These are phyloP conservation scores for Florisuga fusca DNA, from an alignment of 2,797 vertebrate species.

Conservation along the genomic window DNA sequence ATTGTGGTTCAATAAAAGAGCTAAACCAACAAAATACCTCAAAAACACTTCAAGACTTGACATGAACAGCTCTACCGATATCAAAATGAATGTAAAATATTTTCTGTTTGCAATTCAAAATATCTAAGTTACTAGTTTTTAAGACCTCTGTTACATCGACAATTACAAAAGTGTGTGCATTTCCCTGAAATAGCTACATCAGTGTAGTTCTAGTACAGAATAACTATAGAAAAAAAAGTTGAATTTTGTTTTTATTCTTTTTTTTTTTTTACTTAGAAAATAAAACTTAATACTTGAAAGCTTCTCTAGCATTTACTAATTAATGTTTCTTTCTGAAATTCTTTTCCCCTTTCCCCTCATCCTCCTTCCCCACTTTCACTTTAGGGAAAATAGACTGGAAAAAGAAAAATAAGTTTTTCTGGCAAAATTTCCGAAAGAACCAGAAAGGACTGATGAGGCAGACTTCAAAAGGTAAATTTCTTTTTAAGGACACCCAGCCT, in stretches of 20 bases:
- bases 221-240: not conserved
- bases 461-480: constrained; percentile 90
- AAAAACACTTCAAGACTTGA: constrained; percentile 28
- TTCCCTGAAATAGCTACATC: constrained; percentile 37
- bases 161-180: constrained; percentile 30
- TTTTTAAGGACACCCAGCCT: not conserved
- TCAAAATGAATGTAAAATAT: constrained; percentile 1
- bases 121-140: constrained; percentile 12
- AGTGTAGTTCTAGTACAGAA: not conserved
- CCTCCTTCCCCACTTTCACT: not conserved
- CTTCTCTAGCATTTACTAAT: constrained; percentile 39
- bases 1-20: not conserved
- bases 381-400: constrained; percentile 96
- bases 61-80: not conserved
- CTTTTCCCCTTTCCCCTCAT: not conserved
- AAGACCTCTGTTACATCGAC: not conserved
- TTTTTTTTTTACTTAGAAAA: not conserved
- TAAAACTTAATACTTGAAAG: not conserved
- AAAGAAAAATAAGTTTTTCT: constrained; percentile 99
- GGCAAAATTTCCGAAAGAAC: constrained; percentile 97
- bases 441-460: constrained; percentile 92
- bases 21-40: not conserved
- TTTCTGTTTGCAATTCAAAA: constrained; percentile 12
- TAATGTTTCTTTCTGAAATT: constrained; percentile 49
- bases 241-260: not conserved